Evolutionary conservation across 64 coral and sea anemone genomes (phyloP).

Genomic region (Trachythela sp.): DNA sequence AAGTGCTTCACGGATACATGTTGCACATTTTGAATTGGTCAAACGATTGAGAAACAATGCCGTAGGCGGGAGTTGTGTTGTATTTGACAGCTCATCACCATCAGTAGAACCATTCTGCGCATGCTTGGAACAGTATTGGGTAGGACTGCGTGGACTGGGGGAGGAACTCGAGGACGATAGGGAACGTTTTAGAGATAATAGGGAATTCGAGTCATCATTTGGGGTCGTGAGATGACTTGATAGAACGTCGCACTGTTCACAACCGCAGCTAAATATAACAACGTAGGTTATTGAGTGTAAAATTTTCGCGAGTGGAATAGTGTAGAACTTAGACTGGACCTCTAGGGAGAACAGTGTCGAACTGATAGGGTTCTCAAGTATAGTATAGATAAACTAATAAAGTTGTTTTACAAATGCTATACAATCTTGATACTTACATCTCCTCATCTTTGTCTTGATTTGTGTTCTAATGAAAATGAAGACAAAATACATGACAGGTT

Average conservation of each 20-base stretch:
- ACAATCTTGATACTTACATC: neutral
- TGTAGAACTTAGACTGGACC: too few species aligned
- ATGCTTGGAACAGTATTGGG: neutral
- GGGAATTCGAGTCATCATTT: neutral
- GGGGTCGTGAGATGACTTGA: neutral
- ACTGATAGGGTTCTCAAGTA: neutral
- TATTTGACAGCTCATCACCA: neutral
- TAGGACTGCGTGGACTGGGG: neutral
- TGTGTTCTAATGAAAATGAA: neutral
- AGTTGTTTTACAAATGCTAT: neutral
- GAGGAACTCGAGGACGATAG: neutral
- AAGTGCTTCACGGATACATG: conserved; percentile 1
- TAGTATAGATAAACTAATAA: neutral
- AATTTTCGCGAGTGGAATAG: too few species aligned
- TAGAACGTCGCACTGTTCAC: neutral
- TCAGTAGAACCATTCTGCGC: neutral
- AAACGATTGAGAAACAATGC: conserved; percentile 9
- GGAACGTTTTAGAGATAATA: neutral
- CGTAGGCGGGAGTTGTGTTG: neutral
- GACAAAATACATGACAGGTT: too few species aligned
- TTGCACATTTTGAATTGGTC: neutral
- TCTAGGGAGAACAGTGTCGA: too few species aligned
- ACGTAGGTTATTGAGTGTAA: neutral
- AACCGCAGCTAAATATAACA: neutral
- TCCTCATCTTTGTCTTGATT: neutral